Base-by-base conservation (phyloP, 2,113 vertebrate genomes). In the Periophthalmus modestus region DNA sequence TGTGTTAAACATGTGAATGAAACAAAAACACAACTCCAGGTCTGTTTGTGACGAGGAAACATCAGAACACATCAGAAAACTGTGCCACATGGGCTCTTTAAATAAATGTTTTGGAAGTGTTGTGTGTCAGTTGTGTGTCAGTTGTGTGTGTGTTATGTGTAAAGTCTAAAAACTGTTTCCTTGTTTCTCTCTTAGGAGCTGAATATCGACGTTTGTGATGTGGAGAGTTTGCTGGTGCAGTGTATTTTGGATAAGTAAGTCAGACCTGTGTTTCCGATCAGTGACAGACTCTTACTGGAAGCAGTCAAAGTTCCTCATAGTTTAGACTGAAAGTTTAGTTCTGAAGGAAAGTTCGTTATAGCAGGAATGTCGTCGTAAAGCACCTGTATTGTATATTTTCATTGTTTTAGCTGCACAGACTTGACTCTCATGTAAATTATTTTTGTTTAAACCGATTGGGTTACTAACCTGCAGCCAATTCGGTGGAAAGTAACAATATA, bases 171-270 rank as follows among this genome's bases (percentile, higher is more conserved):
- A 12, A 18, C 19, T 2, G 62, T 10, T 66, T 2, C 59, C 10
- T 15, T 71, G 2, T 69, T 18, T 79, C 5, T 55, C 10, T 89
- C 83, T 75, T 86, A 99, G 97, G 98, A 99, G 89, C 93, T 99
- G 92, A 99, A 99, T 95, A 98, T 99, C 91, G 98, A 99, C 83
- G 96, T 98, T 91, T 95, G 96, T 76, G 97, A 99, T 85, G 97
- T 99, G 94, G 97, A 99, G 92, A 99, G 98, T 93, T 95, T 99
- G 93, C 95, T 99, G 92, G 98, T 99, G 84, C 98, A 98, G 94
- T 99, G 98, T 93, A 99, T 98, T 94, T 94, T 99, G 94, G 97
- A 99, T 94, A 98, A 99, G 98, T 99, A 95, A 81, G 98, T 97
- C 73, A 76, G 0, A 36, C 62, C n/a, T 58, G 3, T 55, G 5